Evolutionary conservation across 2,113 vertebrate species (phyloP), one percentile per base, ranked within the genome.

Genomic region (Rhinichthys klamathensis): DNA sequence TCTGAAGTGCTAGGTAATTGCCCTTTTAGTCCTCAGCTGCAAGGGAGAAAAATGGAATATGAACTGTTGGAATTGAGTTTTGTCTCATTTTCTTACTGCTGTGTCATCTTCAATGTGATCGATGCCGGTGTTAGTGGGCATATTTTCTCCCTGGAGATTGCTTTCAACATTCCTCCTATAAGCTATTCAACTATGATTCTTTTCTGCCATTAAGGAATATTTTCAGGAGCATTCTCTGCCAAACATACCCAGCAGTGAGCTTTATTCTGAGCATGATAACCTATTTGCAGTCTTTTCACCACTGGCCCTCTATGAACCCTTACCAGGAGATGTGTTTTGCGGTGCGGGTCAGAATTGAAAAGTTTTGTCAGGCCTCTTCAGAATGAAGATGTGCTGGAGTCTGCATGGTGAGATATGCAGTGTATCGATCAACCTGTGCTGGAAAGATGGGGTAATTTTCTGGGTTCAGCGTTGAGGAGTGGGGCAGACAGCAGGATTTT

Each of bases 1-100:
- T 94, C 89, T 88, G 89, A 87, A 89, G 90, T 80, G 88, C 90
- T 93, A 89, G 87, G 91, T 87, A 89, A 91, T 91, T 87, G 87
- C 91, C 89, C 89, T 93, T 86, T 93, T 91, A 87, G 90, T 91
- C 89, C 85, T 61, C 69, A 88, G 87, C 84, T 83, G 87, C 41
- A 76, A 67, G 80, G 82, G 80, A 87, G 21, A 83, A 32, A 85
- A 87, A 91, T 88, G 92, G 88, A 90, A 91, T 90, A 91, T 87
- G 86, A 90, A 91, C 88, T 86, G 91, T 90, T 91, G 91, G 23
- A 91, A 92, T 89, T 90, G 90, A 85, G 90, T 85, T 88, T 92
- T 88, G 85, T 89, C 88, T 87, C 74, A 78, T 88, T 90, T 87
- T 87, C 82, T 56, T 87, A 82, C 76, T 85, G 77, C 88, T 84